Conservation (phyloP, 1,140 invertebrate species). For the Drosophila nasuta region DNA sequence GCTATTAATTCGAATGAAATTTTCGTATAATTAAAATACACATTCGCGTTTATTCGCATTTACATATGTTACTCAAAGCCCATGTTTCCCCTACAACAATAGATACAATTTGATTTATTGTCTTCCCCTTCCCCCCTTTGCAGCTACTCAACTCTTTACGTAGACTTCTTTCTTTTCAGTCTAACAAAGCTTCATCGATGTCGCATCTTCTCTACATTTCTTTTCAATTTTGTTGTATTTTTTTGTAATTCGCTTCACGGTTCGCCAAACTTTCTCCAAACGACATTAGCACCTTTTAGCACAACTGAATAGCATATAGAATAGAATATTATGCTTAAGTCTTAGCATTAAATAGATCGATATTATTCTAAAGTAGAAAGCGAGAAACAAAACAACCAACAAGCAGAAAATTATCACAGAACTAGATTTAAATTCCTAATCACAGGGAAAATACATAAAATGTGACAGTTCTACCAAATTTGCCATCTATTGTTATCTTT, state of each 20-base stretch:
- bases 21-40: constrained; percentile 62
- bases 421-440: neutral
- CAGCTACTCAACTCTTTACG: neutral
- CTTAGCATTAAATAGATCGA: neutral
- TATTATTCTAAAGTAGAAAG: constrained; percentile 19
- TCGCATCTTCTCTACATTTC: neutral
- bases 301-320: neutral
- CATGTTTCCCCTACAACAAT: constrained; percentile 46
- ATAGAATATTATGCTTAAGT: constrained; percentile 15
- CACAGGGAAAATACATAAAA: constrained; percentile 2
- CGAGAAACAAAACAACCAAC: neutral
- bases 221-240: constrained; percentile 1
- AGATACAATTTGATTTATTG: constrained; percentile 72
- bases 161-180: constrained; percentile 43
- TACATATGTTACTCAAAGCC: constrained; percentile 54
- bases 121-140: constrained; percentile 22
- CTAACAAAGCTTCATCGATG: constrained; percentile 24
- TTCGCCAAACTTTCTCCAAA: constrained; percentile 45
- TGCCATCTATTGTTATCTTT: neutral
- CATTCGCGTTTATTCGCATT: constrained; percentile 54
- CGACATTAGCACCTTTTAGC: constrained; percentile 31
- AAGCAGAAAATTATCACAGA: constrained; percentile 8
- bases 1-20: constrained; percentile 52
- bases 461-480: neutral
- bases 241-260: constrained; percentile 32